A percentile compares a stretch with the other conserved stretches of the same genome.
Conservation (phyloP, 2,888 invertebrate genomes). For the Caenorhabditis sp. region DNA sequence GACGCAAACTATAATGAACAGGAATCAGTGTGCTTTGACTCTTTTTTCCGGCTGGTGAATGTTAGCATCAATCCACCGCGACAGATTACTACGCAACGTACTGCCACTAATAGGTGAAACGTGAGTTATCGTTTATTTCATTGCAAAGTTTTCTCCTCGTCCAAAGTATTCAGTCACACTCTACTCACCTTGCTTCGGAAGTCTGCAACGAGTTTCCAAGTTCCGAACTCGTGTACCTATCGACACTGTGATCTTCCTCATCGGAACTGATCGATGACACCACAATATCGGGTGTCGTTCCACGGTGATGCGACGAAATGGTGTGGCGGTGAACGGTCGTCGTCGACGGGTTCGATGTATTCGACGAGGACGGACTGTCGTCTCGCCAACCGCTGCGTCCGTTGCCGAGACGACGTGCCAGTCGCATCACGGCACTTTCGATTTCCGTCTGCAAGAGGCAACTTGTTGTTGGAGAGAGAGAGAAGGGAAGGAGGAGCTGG, state of each 20-base stretch:
- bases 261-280: constrained; percentile 80
- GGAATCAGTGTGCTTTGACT: too few species aligned
- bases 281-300: constrained; percentile 77
- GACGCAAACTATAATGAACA: too few species aligned
- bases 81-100: too few species aligned
- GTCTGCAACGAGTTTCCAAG: constrained; percentile 67
- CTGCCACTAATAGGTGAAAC: too few species aligned
- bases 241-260: constrained; percentile 73
- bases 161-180: too few species aligned
- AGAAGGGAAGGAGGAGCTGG: too few species aligned
- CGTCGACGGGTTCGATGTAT: constrained; percentile 19
- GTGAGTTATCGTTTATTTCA: too few species aligned
- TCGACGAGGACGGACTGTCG: constrained; percentile 50
- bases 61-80: too few species aligned
- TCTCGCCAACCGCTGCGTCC: constrained; percentile 64
- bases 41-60: too few species aligned
- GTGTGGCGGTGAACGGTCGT: constrained; percentile 54
- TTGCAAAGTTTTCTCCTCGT: too few species aligned
- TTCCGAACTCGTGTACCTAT: constrained; percentile 69
- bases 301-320: constrained; percentile 63
- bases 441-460: constrained; percentile 73
- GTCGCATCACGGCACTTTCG: constrained; percentile 79
- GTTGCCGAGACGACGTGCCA: constrained; percentile 77
- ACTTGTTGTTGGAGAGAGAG: too few species aligned
- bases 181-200: constrained; percentile 68